phyloP scores from a whole-genome alignment of 2,888 invertebrate species.

The Sturmia bella region DNA sequence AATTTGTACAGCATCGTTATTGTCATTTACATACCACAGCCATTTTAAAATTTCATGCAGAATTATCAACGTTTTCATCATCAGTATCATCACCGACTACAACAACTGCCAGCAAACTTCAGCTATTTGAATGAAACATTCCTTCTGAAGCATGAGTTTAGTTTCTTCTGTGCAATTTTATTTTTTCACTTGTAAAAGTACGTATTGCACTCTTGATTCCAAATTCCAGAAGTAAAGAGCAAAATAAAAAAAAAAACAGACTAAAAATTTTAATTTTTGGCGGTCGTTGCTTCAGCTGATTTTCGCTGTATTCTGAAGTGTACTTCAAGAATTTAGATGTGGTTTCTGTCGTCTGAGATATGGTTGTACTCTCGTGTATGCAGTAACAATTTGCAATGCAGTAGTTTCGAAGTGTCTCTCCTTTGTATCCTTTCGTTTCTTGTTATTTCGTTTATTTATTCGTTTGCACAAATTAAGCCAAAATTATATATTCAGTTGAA shows the following conservation, averaged over 20 bases:
- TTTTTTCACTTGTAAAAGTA: conserved; percentile 18
- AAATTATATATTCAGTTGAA: conserved; percentile 63
- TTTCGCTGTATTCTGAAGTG: conserved; percentile 8
- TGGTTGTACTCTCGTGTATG: conserved; percentile 3
- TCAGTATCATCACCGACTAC: neutral
- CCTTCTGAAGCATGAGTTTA: too few relatives aligned
- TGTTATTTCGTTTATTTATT: conserved; percentile 29
- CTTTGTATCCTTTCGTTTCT: conserved; percentile 3
- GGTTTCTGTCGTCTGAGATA: conserved; percentile 33
- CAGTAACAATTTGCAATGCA: conserved; percentile 64
- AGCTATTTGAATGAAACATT: too few relatives aligned
- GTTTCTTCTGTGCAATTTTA: neutral
- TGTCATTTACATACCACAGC: conserved; percentile 3
- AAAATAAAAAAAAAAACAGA: conserved; percentile 6
- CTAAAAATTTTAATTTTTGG: conserved; percentile 48
- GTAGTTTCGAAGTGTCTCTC: conserved; percentile 43
- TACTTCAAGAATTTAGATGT: conserved; percentile 36
- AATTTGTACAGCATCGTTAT: conserved; percentile 18
- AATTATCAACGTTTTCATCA: conserved; percentile 45
- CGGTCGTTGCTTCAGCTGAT: conserved; percentile 42
- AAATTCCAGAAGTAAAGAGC: conserved; percentile 22
- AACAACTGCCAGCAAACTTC: neutral
- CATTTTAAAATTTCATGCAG: conserved; percentile 8
- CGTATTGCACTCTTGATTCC: conserved; percentile 47
- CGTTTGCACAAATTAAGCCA: conserved; percentile 57